Evolutionary conservation across 2,888 invertebrate genomes (phyloP).

Genomic region (Drosophila rubida): DNA sequence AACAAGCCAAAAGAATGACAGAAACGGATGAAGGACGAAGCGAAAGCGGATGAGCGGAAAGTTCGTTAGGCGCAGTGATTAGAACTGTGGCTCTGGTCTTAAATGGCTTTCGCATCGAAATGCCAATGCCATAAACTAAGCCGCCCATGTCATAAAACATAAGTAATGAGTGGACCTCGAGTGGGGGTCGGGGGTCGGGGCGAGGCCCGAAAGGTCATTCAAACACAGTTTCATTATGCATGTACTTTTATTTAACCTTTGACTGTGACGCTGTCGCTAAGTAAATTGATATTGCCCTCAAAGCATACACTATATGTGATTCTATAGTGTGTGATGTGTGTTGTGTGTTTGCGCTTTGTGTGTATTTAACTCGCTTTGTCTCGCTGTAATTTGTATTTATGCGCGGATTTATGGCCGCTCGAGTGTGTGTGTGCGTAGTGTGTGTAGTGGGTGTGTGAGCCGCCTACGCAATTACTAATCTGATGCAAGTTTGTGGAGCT

Average conservation of each 20-base stretch:
- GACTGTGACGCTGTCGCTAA: slow-evolving; percentile 50
- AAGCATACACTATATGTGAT: neutral
- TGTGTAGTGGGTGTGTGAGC: neutral
- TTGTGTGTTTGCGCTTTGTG: slow-evolving; percentile 16
- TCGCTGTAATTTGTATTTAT: slow-evolving; percentile 74
- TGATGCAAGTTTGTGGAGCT: slow-evolving; percentile 52
- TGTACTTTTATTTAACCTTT: slow-evolving; percentile 76
- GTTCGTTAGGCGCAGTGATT: slow-evolving; percentile 60
- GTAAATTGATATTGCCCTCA: slow-evolving; percentile 70
- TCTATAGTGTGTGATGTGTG: neutral
- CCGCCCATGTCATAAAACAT: slow-evolving; percentile 72
- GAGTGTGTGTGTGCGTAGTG: slow-evolving; percentile 21
- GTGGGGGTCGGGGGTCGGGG: neutral
- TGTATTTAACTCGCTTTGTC: slow-evolving; percentile 33
- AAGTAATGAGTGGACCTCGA: slow-evolving; percentile 65
- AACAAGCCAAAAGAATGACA: slow-evolving; percentile 64
- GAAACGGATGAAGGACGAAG: neutral
- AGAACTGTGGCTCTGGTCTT: slow-evolving; percentile 35
- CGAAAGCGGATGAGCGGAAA: slow-evolving; percentile 24
- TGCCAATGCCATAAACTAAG: slow-evolving; percentile 53
- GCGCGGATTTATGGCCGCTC: slow-evolving; percentile 67
- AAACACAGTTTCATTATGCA: slow-evolving; percentile 64
- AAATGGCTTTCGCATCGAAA: slow-evolving; percentile 53
- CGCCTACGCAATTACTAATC: slow-evolving; percentile 74
- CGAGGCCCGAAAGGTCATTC: slow-evolving; percentile 23